phyloP scores from a whole-genome alignment of 2,113 vertebrate genomes.

The Ivindomyrus marchei region DNA sequence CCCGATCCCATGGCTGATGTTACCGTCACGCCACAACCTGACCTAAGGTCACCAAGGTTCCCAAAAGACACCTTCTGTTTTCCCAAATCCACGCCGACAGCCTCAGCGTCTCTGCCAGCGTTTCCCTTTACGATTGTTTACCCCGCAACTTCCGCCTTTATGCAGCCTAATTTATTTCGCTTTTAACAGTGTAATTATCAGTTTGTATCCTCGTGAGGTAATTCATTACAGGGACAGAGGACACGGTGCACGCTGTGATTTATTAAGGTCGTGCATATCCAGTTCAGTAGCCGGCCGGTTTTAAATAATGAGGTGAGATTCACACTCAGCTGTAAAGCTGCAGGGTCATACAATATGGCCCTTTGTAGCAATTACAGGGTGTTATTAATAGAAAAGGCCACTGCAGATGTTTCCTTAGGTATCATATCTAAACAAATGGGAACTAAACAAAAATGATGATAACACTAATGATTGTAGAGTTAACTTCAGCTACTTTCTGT shows the following conservation, averaged over 20 bases:
- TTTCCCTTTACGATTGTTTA: background rate
- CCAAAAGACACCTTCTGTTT: background rate
- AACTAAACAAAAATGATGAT: background rate
- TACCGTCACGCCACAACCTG: background rate
- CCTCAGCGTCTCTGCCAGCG: background rate
- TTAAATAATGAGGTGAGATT: background rate
- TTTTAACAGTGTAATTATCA: background rate
- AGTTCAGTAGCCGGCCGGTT: background rate
- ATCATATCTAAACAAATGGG: background rate
- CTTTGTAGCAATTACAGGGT: background rate
- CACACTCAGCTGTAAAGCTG: background rate
- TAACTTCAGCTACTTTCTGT: background rate
- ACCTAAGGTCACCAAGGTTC: background rate
- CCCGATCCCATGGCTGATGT: background rate
- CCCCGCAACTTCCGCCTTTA: background rate
- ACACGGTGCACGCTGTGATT: background rate
- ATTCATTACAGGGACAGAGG: background rate
- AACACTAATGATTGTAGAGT: background rate
- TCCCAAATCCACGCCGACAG: background rate
- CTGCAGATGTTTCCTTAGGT: background rate
- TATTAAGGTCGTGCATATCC: background rate
- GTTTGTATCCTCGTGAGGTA: slow-evolving; percentile 1
- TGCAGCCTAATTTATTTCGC: background rate
- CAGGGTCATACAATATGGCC: background rate
- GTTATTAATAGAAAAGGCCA: background rate